phyloP scores from a whole-genome alignment of 2,113 vertebrate genomes.

The Halichoerus grypus region DNA sequence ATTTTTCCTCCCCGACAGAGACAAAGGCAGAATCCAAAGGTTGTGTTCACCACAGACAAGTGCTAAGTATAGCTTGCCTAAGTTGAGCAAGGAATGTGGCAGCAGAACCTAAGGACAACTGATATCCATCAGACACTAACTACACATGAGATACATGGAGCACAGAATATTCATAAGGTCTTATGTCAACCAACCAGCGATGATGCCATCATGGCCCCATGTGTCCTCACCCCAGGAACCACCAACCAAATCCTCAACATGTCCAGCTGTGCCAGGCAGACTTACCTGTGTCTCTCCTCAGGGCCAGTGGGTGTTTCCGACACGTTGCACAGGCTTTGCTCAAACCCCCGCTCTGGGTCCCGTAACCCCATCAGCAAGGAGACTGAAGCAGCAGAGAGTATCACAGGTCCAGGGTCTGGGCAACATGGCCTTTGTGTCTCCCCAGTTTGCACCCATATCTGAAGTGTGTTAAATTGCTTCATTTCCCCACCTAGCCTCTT shows the following conservation, averaged over 20 bases:
- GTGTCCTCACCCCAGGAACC: neutral
- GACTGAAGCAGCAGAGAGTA: neutral
- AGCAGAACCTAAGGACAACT: neutral
- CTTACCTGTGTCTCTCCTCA: no score
- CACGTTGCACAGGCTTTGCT: neutral
- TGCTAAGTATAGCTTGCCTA: neutral
- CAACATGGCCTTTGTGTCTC: neutral
- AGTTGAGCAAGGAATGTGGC: neutral
- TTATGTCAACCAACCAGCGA: neutral
- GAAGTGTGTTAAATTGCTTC: neutral
- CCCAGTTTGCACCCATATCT: accelerated
- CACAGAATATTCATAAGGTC: neutral
- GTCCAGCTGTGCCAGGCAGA: neutral
- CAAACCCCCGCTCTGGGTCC: accelerated
- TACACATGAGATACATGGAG: no score
- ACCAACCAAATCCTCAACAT: neutral
- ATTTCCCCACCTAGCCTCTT: neutral
- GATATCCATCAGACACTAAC: neutral
- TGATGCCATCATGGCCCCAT: neutral
- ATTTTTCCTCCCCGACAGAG: neutral
- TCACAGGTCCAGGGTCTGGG: neutral
- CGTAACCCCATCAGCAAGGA: neutral
- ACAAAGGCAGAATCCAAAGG: neutral
- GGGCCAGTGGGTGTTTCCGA: neutral
- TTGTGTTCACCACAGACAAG: neutral